A percentile compares a stretch with the other conserved stretches of the same genome.
Conservation (phyloP, 2,113 vertebrate species). For the Sturnira hondurensis region DNA sequence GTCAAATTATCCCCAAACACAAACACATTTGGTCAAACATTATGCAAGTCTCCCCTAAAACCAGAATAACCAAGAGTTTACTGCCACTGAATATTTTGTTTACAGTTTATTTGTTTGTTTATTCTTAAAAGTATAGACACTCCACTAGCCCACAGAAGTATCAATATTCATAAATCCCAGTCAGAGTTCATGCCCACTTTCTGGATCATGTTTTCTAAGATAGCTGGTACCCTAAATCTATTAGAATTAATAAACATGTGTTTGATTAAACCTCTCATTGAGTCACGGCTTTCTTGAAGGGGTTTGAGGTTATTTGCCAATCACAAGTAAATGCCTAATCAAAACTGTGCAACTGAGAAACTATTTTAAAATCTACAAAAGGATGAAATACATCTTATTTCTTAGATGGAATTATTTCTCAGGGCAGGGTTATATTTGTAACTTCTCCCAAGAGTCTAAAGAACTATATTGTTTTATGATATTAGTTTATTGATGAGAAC, state of each 20-base stretch:
- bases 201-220: not conserved
- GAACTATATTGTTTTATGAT: not conserved
- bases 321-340: not conserved
- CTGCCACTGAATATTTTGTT: not conserved
- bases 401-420: slow-evolving; percentile 8
- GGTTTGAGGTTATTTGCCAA: not conserved
- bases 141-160: not conserved
- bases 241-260: not conserved
- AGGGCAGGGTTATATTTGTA: not conserved
- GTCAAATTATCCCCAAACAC: not conserved
- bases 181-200: not conserved
- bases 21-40: not conserved
- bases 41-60: not conserved
- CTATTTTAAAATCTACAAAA: slow-evolving; percentile 26
- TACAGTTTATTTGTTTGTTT: not conserved
- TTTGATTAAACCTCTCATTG: slow-evolving; percentile 30
- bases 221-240: not conserved
- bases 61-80: not conserved
- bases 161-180: not conserved
- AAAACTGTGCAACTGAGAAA: not conserved
- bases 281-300: not conserved
- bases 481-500: not conserved
- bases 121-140: not conserved
- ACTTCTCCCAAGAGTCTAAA: slow-evolving; percentile 21
- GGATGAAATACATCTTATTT: not conserved